Percentiles rank a stretch among this genome's conserved stretches.
Evolutionary conservation across 2,888 invertebrate species (phyloP).

Genomic region (Athalia rosae): DNA sequence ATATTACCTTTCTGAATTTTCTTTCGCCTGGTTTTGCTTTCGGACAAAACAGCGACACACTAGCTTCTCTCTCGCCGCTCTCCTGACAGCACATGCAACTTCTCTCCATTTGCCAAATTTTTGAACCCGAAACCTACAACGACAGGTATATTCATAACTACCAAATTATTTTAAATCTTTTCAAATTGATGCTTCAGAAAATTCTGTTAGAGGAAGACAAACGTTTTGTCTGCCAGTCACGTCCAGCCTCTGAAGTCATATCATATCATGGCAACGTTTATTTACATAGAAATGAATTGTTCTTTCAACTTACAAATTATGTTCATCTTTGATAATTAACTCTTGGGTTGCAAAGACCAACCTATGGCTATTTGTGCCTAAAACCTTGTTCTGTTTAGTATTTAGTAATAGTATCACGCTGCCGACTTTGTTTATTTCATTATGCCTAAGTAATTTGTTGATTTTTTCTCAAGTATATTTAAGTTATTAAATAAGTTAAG

Average conservation of each 20-base stretch:
- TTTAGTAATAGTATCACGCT: no score
- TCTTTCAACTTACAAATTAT: conserved; percentile 20
- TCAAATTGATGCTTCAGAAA: background rate
- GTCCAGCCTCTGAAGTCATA: background rate
- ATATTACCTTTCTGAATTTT: conserved; percentile 85
- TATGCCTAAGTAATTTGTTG: no score
- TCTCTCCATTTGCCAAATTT: conserved; percentile 97
- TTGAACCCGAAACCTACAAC: conserved; percentile 91
- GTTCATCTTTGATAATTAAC: background rate
- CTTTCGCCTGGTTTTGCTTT: conserved; percentile 91
- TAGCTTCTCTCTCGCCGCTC: conserved; percentile 92
- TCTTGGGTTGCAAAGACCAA: background rate
- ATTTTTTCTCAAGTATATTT: no score
- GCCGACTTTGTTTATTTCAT: no score
- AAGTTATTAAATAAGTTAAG: no score
- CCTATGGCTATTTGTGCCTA: no score
- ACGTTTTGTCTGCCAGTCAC: background rate
- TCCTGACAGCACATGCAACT: conserved; percentile 97
- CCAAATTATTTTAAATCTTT: background rate
- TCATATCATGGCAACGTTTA: background rate
- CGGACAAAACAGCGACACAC: conserved; percentile 91
- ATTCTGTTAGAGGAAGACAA: background rate
- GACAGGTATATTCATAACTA: conserved; percentile 52
- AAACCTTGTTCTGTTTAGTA: no score
- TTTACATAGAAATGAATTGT: conserved; percentile 18